Base-by-base conservation (phyloP, 2,888 invertebrate species). In the Phyto melanocephala region DNA sequence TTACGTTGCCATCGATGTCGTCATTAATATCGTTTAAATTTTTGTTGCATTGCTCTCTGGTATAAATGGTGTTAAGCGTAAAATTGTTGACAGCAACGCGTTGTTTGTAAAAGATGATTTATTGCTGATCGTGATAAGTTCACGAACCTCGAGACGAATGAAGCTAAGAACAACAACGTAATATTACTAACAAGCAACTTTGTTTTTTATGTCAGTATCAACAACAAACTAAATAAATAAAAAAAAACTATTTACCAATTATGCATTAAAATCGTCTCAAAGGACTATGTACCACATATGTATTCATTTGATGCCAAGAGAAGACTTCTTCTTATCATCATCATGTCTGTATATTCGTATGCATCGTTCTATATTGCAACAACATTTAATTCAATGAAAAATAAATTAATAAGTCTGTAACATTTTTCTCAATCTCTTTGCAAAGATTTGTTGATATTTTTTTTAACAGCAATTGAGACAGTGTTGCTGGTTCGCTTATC, bases 91-190 rank as follows among this genome's bases (percentile, higher is more conserved):
- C 85, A 86, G 85, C 71, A 84, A 85, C 71, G 82, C 75, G 82
- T 84, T 85, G 86, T 85, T 84, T 80, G 80, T 71, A 80, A 85
- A 85, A 86, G 83, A 86, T 86, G 86, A 86, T 86, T 86, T 86
- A 86, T 86, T 82, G 85, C 84, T 74, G 84, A 85, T 84, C 85
- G 85, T 81, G 86, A 86, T 85, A 86, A 86, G 80, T 82, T 84
- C 72, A 81, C 67, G 65, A 82, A 79, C 67, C 63, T 74, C 45
- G 54, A 70, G 75, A 78, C 71, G 80, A 74, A 62, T 54, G 54
- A 60, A 50, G 56, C 45, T 54, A 50, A 33, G 33, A 63, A 71
- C 54, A 68, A 20, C 45, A 45, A 81, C 50, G 75, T 74, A 77
- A 84, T 80, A 85, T 70, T 78, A 45, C 37, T 70, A 80, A 83